Evolutionary conservation across 2,888 invertebrate species (phyloP).

Genomic region (Mantis religiosa): DNA sequence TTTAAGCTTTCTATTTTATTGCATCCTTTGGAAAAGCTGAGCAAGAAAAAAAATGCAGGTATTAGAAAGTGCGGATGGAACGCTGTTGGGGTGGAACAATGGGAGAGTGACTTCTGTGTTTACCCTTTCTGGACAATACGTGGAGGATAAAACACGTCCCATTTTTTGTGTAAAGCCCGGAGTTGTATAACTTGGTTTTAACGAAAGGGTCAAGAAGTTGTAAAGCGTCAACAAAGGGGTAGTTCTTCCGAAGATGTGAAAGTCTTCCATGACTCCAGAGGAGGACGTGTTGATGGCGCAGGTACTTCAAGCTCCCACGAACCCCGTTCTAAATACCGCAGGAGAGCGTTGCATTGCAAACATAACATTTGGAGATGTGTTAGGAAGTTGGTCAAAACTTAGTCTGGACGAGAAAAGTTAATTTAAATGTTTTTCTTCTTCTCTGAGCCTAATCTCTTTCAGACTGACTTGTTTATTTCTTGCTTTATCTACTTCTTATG

Average conservation of each 20-base stretch:
- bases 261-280: not conserved
- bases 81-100: not conserved
- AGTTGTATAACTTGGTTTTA: not conserved
- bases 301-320: too few relatives aligned
- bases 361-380: too few relatives aligned
- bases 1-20: not conserved
- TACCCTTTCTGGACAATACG: not conserved
- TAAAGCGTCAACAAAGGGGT: too few relatives aligned
- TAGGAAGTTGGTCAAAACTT: too few relatives aligned
- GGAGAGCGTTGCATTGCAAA: too few relatives aligned
- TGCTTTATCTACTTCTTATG: too few relatives aligned
- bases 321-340: too few relatives aligned
- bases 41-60: not conserved
- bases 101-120: not conserved
- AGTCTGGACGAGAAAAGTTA: too few relatives aligned
- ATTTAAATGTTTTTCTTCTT: too few relatives aligned
- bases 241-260: not conserved
- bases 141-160: not conserved
- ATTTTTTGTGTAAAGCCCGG: not conserved
- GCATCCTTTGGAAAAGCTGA: not conserved
- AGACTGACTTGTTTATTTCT: too few relatives aligned
- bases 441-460: too few relatives aligned
- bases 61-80: not conserved
- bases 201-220: not conserved
- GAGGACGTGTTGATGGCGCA: not conserved